Conservation (phyloP, 2,113 vertebrate genomes). For the Atrichornis clamosus region DNA sequence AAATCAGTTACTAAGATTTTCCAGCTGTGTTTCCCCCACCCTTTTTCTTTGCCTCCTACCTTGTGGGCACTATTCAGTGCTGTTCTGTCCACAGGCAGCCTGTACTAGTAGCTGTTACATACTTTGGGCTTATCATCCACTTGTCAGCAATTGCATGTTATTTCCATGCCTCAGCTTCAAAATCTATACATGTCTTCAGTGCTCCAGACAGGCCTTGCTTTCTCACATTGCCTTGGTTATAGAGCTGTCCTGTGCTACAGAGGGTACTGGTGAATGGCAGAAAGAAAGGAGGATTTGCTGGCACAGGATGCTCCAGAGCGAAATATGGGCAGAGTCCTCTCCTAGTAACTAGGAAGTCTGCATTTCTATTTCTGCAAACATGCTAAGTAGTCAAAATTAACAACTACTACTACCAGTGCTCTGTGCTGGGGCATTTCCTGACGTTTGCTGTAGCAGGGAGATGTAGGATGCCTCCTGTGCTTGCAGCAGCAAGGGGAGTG, state of each 20-base stretch:
- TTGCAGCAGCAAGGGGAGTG: not conserved
- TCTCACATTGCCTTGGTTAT: rapidly evolving
- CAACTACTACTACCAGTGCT: not conserved
- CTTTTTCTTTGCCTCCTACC: not conserved
- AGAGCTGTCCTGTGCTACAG: not conserved
- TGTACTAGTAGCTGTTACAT: not conserved
- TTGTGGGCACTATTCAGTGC: not conserved
- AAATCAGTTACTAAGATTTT: not conserved
- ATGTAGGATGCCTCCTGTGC: not conserved
- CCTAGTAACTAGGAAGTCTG: not conserved
- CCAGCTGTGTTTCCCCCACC: not conserved
- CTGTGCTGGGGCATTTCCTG: not conserved
- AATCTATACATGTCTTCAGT: not conserved
- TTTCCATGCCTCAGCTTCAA: not conserved
- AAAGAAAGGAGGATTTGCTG: not conserved
- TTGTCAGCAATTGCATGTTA: not conserved
- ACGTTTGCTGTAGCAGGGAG: not conserved
- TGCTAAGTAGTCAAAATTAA: not conserved
- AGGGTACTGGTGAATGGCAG: not conserved
- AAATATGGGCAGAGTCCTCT: not conserved
- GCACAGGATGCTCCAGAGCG: not conserved
- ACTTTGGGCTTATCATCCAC: not conserved
- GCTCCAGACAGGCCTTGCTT: not conserved
- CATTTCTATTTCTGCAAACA: not conserved
- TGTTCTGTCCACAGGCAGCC: not conserved